Evolutionary conservation across 2,113 vertebrate genomes (phyloP), one percentile per base, ranked within the genome.

Genomic region (Pteruthius melanotis): DNA sequence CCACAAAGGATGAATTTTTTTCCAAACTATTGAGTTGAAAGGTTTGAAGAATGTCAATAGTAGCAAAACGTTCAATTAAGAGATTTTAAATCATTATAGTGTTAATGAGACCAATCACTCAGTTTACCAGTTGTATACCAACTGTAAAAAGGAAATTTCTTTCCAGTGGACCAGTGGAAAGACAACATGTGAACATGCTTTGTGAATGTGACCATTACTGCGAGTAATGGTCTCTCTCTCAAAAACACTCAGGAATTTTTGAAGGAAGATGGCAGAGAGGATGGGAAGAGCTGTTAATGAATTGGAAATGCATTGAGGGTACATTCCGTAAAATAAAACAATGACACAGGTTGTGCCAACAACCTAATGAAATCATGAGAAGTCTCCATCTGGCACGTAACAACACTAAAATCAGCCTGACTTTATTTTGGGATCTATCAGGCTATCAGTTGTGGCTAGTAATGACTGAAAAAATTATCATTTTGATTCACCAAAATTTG

Each of bases 251-350:
- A 14, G n/a, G 30, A 66, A 57, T 59, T 47, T 91, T 26, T 59
- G n/a, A 42, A 92, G 21, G 37, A 91, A 71, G 52, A 60, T 33
- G 24, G 37, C n/a, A 76, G 44, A 50, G n/a, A 63, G 31, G n/a
- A 85, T 35, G 33, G 52, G 28, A 37, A 61, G 42, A 33, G 18
- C 10, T 39, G 13, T 13, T 59, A 50, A 6, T 50, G 45, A 86
- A 76, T 9, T 30, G 17, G 57, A 87, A 90, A 63, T 33, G 35
- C 20, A 57, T 1, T 14, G 17, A 49, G 59, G 35, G 42, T 39
- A 57, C 15, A 27, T 13, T 13, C 7, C 0, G 0, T 57, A 44
- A 85, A 89, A 65, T 0, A 2, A 75, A 90, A 68, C 19, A 31
- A 20, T 7, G 19, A 47, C 31, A 65, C 27, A 80, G 39, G 30